Conservation (phyloP, 2,797 vertebrate species). For the Pelobates cultripes region DNA sequence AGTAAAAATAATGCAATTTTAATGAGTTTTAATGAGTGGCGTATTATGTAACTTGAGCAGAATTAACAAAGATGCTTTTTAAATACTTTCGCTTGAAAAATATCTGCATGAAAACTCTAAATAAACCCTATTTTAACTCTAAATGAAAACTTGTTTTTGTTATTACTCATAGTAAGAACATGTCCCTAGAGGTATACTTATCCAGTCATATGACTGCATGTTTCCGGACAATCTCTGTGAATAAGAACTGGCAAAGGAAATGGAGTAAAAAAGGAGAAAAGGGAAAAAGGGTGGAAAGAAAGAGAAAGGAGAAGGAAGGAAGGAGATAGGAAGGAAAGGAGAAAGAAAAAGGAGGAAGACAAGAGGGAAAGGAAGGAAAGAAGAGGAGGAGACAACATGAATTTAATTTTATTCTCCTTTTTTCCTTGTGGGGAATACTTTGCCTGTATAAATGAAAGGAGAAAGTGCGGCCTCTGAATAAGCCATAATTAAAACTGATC, state of each 20-base stretch:
- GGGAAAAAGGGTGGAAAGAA: too few species aligned
- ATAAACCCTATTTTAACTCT: not conserved
- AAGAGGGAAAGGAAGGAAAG: too few species aligned
- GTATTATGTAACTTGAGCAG: not conserved
- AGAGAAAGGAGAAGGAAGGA: too few species aligned
- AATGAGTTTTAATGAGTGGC: not conserved
- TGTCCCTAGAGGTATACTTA: not conserved
- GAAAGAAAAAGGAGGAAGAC: too few species aligned
- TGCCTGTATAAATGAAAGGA: too few species aligned
- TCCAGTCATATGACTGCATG: not conserved
- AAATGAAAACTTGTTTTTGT: slow-evolving; percentile 6
- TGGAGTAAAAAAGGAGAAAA: too few species aligned
- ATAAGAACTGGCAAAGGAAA: not conserved
- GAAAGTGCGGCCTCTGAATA: too few species aligned
- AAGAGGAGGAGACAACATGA: too few species aligned
- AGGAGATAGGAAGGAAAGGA: too few species aligned
- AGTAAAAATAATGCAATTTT: not conserved
- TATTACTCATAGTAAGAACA: not conserved
- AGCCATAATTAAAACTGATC: too few species aligned
- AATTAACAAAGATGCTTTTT: not conserved
- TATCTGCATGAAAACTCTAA: not conserved
- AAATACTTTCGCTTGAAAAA: not conserved
- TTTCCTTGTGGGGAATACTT: too few species aligned
- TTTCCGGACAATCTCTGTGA: not conserved
- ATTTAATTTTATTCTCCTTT: too few species aligned